These are phyloP conservation scores for Oncorhynchus masou DNA, from an alignment of 2,113 vertebrate genomes.

Conservation along the genomic window DNA sequence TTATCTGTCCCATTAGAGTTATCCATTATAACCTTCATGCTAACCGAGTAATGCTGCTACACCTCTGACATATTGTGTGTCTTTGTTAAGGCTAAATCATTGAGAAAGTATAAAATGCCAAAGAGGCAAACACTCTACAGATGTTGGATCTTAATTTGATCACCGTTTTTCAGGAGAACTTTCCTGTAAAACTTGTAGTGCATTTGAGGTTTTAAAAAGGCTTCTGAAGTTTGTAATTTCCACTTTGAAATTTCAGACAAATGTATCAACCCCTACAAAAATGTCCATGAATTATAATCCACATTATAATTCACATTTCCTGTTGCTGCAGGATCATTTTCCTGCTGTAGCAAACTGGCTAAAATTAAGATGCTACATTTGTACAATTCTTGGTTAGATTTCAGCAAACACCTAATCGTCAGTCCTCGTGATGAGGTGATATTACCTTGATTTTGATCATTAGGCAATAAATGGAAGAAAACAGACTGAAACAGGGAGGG, in stretches of 20 bases:
- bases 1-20: neutral
- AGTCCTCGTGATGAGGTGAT: neutral
- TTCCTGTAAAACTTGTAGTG: neutral
- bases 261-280: too few species aligned
- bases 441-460: neutral
- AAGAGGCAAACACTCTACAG: neutral
- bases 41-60: neutral
- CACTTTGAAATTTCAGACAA: too few species aligned
- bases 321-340: too few species aligned
- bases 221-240: too few species aligned
- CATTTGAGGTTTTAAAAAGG: neutral
- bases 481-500: neutral
- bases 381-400: too few species aligned
- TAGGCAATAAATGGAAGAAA: neutral
- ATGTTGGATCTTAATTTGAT: too few species aligned
- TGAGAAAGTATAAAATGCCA: neutral
- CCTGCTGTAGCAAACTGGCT: too few species aligned
- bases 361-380: too few species aligned
- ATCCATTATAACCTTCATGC: neutral
- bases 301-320: too few species aligned
- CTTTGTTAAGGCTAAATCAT: neutral
- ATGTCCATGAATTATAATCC: too few species aligned
- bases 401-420: neutral
- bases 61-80: neutral
- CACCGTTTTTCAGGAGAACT: too few species aligned